phyloP scores from a whole-genome alignment of 2,888 invertebrate genomes.

The Folsomia manolachei region DNA sequence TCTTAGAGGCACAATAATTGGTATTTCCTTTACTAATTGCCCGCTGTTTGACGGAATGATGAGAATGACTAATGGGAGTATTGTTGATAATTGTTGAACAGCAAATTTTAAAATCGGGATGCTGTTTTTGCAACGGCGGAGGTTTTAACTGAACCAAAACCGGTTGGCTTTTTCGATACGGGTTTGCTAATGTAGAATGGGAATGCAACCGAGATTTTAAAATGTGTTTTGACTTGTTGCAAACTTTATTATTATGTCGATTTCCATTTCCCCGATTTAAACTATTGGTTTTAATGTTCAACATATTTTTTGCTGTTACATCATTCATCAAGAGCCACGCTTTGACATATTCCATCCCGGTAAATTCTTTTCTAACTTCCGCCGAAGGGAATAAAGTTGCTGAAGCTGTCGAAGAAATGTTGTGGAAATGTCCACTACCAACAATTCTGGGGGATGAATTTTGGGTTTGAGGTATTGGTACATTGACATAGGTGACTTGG shows the following conservation, averaged over 20 bases:
- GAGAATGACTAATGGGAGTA: background rate
- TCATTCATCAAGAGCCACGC: constrained; percentile 45
- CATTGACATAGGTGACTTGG: constrained; percentile 23
- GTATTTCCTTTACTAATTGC: background rate
- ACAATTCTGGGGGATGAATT: background rate
- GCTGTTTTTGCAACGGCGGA: constrained; percentile 48
- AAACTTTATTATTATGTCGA: background rate
- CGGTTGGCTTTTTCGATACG: background rate
- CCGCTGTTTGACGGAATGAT: background rate
- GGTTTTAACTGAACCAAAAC: constrained; percentile 22
- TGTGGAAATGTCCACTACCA: background rate
- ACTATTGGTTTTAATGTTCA: background rate
- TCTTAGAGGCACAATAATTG: too few species aligned
- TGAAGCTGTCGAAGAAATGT: background rate
- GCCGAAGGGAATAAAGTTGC: background rate
- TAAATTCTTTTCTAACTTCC: constrained; percentile 48
- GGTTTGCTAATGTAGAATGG: background rate
- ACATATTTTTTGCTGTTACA: background rate
- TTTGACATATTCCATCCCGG: constrained; percentile 47
- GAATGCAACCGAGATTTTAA: background rate
- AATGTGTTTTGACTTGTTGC: background rate
- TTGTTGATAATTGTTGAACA: too few species aligned
- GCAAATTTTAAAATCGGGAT: constrained; percentile 31
- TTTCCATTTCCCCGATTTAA: background rate
- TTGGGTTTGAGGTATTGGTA: background rate